phyloP scores from a whole-genome alignment of 1,140 invertebrate genomes.

The Proctacanthus coquilletti region DNA sequence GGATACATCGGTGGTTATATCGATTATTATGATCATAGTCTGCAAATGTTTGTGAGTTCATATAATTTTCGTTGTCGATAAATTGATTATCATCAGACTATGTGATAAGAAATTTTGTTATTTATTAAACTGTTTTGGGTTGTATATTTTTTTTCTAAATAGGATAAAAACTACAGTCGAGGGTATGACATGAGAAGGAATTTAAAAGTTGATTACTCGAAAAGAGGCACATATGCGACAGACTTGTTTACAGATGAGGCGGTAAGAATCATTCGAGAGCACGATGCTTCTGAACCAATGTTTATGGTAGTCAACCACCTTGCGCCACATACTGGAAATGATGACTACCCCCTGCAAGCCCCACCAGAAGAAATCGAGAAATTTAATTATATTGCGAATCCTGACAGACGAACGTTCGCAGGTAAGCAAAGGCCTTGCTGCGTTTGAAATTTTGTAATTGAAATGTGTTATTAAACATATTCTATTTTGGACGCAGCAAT shows the following conservation, averaged over 20 bases:
- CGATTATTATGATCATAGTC: slow-evolving; percentile 65
- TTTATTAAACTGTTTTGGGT: too few relatives aligned
- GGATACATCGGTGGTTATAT: slow-evolving; percentile 71
- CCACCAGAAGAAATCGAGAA: slow-evolving; percentile 53
- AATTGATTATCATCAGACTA: background rate
- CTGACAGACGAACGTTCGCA: slow-evolving; percentile 58
- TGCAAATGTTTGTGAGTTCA: slow-evolving; percentile 36
- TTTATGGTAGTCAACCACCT: slow-evolving; percentile 70
- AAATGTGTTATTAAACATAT: slow-evolving; percentile 1
- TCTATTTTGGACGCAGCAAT: slow-evolving; percentile 44
- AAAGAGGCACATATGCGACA: slow-evolving; percentile 53
- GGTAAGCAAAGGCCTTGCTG: slow-evolving; percentile 33
- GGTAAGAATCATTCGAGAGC: slow-evolving; percentile 46
- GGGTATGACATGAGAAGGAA: slow-evolving; percentile 56
- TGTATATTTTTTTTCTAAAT: slow-evolving; percentile 6
- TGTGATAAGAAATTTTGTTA: too few relatives aligned
- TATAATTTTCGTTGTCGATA: background rate
- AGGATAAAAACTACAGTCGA: slow-evolving; percentile 13
- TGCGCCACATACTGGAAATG: slow-evolving; percentile 60
- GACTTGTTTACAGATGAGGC: slow-evolving; percentile 62
- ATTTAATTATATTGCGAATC: slow-evolving; percentile 59
- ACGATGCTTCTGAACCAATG: slow-evolving; percentile 43
- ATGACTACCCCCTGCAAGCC: slow-evolving; percentile 54
- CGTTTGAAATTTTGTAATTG: slow-evolving; percentile 8
- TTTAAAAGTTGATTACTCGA: slow-evolving; percentile 39